These are phyloP conservation scores for Rugalucina vietnamica DNA, from an alignment of 2,888 invertebrate genomes.

Conservation along the genomic window DNA sequence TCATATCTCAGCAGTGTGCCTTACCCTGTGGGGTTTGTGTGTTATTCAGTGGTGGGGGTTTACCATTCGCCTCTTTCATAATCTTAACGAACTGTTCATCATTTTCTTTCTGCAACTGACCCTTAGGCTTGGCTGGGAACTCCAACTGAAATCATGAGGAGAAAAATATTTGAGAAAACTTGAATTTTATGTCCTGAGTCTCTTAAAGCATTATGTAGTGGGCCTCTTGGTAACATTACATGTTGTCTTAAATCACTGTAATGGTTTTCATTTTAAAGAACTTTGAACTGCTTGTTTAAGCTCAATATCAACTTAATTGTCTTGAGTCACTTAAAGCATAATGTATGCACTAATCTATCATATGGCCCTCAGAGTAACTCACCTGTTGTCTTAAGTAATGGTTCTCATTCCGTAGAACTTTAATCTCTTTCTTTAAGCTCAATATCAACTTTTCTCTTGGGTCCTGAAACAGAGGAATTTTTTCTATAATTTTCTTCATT, in stretches of 20 bases:
- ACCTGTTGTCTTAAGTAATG: conserved; percentile 90
- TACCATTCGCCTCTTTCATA: conserved; percentile 69
- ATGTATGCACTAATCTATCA: no score
- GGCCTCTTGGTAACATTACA: no score
- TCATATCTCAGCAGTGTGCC: conserved; percentile 3
- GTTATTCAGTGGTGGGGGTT: conserved; percentile 41
- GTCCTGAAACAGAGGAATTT: conserved; percentile 88
- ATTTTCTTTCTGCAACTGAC: conserved; percentile 80
- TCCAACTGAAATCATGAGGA: conserved; percentile 80
- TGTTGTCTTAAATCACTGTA: no score
- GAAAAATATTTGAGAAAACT: no score
- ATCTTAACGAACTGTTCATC: conserved; percentile 80
- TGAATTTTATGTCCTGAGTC: no score
- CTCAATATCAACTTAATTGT: no score
- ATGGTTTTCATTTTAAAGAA: no score
- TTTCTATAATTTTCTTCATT: no score
- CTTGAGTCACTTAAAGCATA: no score
- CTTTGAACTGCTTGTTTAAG: no score
- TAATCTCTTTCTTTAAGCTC: conserved; percentile 94
- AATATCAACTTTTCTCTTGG: conserved; percentile 95
- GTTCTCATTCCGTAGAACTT: conserved; percentile 93
- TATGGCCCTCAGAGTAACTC: conserved; percentile 15
- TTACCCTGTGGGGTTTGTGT: conserved; percentile 26
- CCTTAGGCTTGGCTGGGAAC: conserved; percentile 81
- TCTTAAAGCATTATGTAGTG: no score